Evolutionary conservation across 2,888 invertebrate species (phyloP), one percentile per base, ranked within the genome.

Genomic region (Lepidochitona cinerea): DNA sequence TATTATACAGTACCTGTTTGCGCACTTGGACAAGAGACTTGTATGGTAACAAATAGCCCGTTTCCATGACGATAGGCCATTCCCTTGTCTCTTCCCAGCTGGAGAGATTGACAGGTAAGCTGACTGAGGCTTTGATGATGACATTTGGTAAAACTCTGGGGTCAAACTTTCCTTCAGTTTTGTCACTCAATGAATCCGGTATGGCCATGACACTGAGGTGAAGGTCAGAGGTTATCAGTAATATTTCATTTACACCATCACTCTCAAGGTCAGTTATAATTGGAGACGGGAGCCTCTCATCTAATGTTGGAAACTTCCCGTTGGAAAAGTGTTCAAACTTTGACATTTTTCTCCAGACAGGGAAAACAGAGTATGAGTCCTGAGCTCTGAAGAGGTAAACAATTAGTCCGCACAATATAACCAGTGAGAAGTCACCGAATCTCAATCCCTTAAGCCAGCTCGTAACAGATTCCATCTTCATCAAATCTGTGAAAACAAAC

Each of bases 231-330:
- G 88, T 85, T 23, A 89, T 80, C 26, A 89, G 68, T 5, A 89
- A 80, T 9, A 89, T 82, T 76, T 89, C 88, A 79, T 87, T 88
- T 14, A 84, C 78, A n/a, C 86, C 86, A 79, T 89, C 88, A 54
- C 87, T 85, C 59, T 89, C 89, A 5, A 89, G 75, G 73, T 89
- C 88, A 23, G 88, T 87, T 23, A 89, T 80, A 4, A 89, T 76
- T 0, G 89, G 88, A 4, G 80, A 59, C 0, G 88, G 88, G 9
- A 87, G 80, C 23, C 6, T 37, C 37, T 87, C 86, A 1, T 76
- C 77, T 37, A 77, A 76, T 29, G 79, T 81, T 5, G 85, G 85
- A 75, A 78, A 87, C 35, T 79, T 79, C 7, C 79, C 74, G 74
- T 88, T 88, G 14, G 75, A 77, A 77, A 83, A 87, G 32, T 81